Evolutionary conservation across 2,888 invertebrate genomes (phyloP), one percentile per base, ranked within the genome.

Genomic region (Drymonia ruficornis): DNA sequence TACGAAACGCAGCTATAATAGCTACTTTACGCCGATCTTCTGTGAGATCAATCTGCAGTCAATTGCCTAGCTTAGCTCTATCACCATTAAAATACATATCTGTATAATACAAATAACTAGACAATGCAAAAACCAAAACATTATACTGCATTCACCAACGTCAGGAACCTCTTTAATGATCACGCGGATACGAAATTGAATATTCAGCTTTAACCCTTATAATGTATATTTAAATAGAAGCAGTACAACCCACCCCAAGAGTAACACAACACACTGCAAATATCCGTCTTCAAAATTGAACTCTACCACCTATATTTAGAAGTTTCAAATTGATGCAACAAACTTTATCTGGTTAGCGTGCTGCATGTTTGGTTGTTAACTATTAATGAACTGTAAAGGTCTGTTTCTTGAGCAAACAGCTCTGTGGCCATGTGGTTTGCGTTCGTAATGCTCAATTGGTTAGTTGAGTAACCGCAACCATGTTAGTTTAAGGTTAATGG

Each of bases 351-450:
- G 13, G 36, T 36, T 36, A 36, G n/a, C 13, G n/a, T n/a, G n/a
- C 36, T 36, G 43, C 29, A 12, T 42, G 42, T 55, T 49, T 57
- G 46, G 49, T 50, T 45, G 49, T 42, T 42, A 19, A 13, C 42
- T 16, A 42, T 18, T 42, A 59, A 56, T 44, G 42, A 51, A 47
- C 40, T 60, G 47, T 58, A 65, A 67, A 59, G 59, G 50, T 59
- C 38, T 29, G 57, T 50, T 65, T 67, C 61, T 65, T 61, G 61
- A 63, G 61, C 63, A 63, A 61, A 59, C 63, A 65, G 23, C 47
- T 52, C 42, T 49, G 53, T 19, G 60, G 72, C 76, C 80, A 80
- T 78, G 71, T 76, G 79, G 76, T 69, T 71, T 63, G 43, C 73
- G 67, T 79, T 74, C 61, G 57, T 62, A 69, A 67, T 66, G 71